These are phyloP conservation scores for Ophraella communa DNA, from an alignment of 2,888 invertebrate genomes.

Conservation along the genomic window DNA sequence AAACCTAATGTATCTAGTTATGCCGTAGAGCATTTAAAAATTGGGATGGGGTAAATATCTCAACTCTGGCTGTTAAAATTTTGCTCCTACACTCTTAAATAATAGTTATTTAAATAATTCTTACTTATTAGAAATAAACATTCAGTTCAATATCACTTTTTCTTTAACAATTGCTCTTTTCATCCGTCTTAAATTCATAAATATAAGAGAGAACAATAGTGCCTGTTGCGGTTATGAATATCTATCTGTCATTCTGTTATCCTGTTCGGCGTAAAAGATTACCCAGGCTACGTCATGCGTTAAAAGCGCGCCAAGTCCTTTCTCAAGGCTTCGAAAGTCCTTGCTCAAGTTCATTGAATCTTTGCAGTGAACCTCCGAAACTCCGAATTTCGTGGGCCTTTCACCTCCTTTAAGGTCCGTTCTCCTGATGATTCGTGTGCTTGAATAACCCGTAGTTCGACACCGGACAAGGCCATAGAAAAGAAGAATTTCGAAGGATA, in stretches of 20 bases:
- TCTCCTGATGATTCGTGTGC: neutral
- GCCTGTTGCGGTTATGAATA: no score
- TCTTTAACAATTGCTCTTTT: no score
- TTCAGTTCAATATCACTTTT: no score
- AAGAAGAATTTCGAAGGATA: neutral
- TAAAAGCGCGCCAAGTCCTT: neutral
- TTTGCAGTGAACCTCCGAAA: neutral
- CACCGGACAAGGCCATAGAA: neutral
- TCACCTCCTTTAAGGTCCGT: neutral
- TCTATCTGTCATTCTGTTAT: neutral
- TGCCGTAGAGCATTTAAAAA: no score
- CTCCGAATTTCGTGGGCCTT: neutral
- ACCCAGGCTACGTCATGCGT: neutral
- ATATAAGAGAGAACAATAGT: no score
- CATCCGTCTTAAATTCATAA: no score
- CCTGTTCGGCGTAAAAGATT: neutral
- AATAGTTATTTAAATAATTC: no score
- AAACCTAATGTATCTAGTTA: no score
- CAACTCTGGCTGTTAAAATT: no score
- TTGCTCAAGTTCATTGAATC: neutral
- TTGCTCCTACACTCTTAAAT: no score
- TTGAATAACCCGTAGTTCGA: neutral
- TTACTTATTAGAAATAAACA: no score
- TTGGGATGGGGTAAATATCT: no score
- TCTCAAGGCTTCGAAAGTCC: neutral